Base-by-base conservation (phyloP, 2,113 vertebrate genomes). In the Galbula dea region DNA sequence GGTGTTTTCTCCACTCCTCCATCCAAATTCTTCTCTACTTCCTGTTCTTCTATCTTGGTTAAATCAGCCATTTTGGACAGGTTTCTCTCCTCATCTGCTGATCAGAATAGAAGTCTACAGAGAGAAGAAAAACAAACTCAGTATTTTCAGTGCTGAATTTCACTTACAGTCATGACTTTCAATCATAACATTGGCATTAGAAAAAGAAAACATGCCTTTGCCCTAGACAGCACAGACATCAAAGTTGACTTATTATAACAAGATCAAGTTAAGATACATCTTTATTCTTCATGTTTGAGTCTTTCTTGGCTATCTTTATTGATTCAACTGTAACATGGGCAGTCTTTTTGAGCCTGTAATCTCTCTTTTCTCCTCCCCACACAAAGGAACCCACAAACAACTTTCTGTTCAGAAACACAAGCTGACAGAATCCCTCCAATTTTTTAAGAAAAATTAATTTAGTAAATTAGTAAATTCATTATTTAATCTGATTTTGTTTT, bases 31-130 rank as follows among this genome's bases (percentile, higher is more conserved):
- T 97, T 96, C 79, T 91, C 91, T 67, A 9, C 65, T 80, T 89
- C 67, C 86, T 67, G 82, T 46, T 97, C 93, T 41, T 95, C 93
- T 71, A 58, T 32, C 90, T 90, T 95, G 73, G 65, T 48, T 86
- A 84, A 83, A 90, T 96, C 96, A 95, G 97, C 95, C 97, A 98
- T 98, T 90, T 89, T 63, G 73, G 19, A 71, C 15, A 61, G 16
- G 6, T 66, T 26, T 48, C 32, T 23, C 20, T 36, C 59, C 68
- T 55, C 21, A 13, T 61, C 41, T 21, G 16, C 21, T 68, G 36
- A 88, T 91, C 48, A 93, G 74, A 95, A 83, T 21, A 43, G 17
- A 73, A 95, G 89, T 65, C 97, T 97, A 39, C 0, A 93, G 84
- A 23, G 11, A 17, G 7, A 7, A 15, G 23, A 15, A 39, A 82